Percentiles rank a stretch among this genome's conserved stretches.
phyloP scores from a whole-genome alignment of 2,113 vertebrate species.

The Gallinago paraguaiae region DNA sequence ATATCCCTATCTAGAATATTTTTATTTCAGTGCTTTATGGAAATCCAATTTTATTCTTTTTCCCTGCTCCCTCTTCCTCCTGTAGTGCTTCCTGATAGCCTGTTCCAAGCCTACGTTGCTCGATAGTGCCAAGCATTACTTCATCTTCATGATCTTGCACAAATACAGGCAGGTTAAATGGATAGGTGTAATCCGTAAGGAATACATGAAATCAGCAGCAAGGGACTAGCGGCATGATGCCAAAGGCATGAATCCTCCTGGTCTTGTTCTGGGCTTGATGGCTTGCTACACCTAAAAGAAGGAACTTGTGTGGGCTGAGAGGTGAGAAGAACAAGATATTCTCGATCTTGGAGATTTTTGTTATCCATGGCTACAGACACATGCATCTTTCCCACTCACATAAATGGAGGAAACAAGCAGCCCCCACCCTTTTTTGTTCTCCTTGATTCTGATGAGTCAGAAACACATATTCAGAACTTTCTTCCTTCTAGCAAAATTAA shows the following conservation, averaged over 20 bases:
- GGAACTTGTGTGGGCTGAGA: not conserved
- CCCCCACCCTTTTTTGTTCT: rapidly evolving
- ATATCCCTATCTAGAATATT: not conserved
- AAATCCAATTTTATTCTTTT: not conserved
- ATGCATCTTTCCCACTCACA: not conserved
- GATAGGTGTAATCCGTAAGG: not conserved
- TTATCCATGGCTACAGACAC: not conserved
- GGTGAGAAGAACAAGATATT: not conserved
- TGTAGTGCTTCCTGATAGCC: not conserved
- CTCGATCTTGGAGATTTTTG: not conserved
- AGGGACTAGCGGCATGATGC: rapidly evolving
- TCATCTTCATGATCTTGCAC: not conserved
- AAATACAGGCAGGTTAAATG: not conserved
- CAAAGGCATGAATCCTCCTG: not conserved
- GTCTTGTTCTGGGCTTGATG: not conserved
- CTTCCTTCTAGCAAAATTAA: not conserved
- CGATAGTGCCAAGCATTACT: not conserved
- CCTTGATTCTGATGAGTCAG: not conserved
- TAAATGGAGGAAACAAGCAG: not conserved
- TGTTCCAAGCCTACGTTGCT: not conserved
- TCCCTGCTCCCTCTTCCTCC: not conserved
- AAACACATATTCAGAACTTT: not conserved
- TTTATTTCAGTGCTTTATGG: not conserved
- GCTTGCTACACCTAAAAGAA: not conserved
- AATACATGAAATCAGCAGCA: not conserved